A percentile compares a stretch with the other conserved stretches of the same genome.
These are phyloP conservation scores for Pantherophis alleghaniensis DNA, from an alignment of 2,797 vertebrate species.

Conservation along the genomic window DNA sequence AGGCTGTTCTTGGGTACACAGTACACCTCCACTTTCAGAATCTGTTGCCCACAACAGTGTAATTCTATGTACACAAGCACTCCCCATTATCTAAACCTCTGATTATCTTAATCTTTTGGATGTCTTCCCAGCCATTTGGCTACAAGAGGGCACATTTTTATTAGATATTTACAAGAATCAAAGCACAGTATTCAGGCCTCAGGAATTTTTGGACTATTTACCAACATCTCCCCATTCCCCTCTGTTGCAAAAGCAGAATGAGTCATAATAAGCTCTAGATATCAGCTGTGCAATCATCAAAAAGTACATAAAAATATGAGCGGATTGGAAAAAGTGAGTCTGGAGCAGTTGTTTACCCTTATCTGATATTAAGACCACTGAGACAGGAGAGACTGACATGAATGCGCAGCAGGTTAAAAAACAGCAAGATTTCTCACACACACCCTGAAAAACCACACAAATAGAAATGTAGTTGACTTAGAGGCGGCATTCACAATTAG, in stretches of 20 bases:
- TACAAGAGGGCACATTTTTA: slow-evolving; percentile 30
- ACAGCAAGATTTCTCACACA: background rate
- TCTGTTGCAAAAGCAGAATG: background rate
- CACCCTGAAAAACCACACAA: background rate
- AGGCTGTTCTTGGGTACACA: background rate
- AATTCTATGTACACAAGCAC: slow-evolving; percentile 20
- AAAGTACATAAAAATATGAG: slow-evolving; percentile 14
- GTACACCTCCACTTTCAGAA: background rate
- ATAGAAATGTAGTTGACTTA: background rate
- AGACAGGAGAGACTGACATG: background rate
- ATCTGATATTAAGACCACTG: slow-evolving; percentile 1
- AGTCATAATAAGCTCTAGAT: background rate
- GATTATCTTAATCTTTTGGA: slow-evolving; percentile 44
- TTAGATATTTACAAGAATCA: slow-evolving; percentile 28
- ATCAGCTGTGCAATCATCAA: slow-evolving; percentile 31
- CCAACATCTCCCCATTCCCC: background rate
- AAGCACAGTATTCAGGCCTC: background rate
- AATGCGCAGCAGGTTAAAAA: background rate
- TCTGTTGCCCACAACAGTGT: background rate
- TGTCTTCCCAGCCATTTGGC: slow-evolving; percentile 31
- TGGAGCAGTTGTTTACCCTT: slow-evolving; percentile 25
- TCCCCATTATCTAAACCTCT: slow-evolving; percentile 23
- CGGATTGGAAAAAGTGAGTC: slow-evolving; percentile 29
- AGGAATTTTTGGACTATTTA: slow-evolving; percentile 31
- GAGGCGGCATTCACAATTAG: background rate